These are phyloP conservation scores for Eurystomus gularis DNA, from an alignment of 2,113 vertebrate species.

Conservation along the genomic window DNA sequence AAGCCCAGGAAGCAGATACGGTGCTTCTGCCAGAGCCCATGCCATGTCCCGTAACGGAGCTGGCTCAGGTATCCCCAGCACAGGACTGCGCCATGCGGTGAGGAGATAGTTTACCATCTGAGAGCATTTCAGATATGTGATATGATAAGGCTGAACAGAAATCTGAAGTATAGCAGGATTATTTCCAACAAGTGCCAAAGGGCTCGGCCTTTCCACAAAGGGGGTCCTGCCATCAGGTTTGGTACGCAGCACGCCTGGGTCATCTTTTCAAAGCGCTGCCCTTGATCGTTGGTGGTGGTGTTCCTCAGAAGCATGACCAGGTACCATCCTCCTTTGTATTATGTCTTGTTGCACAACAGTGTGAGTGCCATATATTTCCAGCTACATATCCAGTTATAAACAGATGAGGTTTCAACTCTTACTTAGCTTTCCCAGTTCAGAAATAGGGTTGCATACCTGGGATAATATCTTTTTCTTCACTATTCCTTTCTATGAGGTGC, in stretches of 20 bases:
- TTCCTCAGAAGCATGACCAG: neutral
- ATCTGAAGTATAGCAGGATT: constrained; percentile 10
- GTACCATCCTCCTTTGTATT: neutral
- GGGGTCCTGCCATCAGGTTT: accelerated
- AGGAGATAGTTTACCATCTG: constrained; percentile 4
- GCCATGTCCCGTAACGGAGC: neutral
- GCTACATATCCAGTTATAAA: neutral
- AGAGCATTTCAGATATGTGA: constrained; percentile 14
- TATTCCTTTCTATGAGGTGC: neutral
- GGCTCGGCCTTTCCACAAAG: neutral
- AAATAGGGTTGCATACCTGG: neutral
- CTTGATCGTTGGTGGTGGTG: accelerated
- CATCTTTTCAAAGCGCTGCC: neutral
- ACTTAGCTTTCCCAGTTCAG: neutral
- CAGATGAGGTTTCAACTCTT: neutral
- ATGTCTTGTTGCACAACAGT: neutral
- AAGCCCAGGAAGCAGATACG: neutral
- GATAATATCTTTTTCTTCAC: neutral
- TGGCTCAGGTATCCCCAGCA: constrained; percentile 7
- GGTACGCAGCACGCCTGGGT: accelerated
- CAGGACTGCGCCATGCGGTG: neutral
- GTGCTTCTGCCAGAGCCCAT: neutral
- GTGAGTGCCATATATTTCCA: neutral
- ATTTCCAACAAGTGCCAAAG: neutral
- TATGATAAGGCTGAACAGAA: neutral